These are phyloP conservation scores for Rhopalosiphum padi DNA, from an alignment of 1,140 invertebrate genomes.

Conservation along the genomic window DNA sequence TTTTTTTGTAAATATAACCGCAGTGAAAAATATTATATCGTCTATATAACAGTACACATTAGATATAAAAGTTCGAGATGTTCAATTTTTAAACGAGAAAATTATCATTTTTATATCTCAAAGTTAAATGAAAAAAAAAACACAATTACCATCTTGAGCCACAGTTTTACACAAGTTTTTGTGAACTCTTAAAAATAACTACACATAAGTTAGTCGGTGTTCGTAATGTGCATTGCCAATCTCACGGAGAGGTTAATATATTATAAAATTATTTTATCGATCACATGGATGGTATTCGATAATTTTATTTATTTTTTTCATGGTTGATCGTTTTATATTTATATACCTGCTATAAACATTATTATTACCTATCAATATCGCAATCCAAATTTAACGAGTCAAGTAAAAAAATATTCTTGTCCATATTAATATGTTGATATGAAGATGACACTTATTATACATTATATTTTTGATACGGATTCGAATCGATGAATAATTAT, in stretches of 20 bases:
- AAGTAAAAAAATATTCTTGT: not conserved
- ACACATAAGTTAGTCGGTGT: not conserved
- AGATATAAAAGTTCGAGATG: not conserved
- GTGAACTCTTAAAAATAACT: constrained; percentile 34
- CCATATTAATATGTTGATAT: not conserved
- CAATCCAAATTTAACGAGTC: not conserved
- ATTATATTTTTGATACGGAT: not conserved
- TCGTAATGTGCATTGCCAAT: not conserved
- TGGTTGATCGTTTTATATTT: not conserved
- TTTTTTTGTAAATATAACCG: not conserved
- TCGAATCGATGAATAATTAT: not conserved
- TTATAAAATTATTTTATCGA: not conserved
- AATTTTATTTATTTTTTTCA: not conserved
- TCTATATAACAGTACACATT: not conserved
- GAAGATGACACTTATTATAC: no score
- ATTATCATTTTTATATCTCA: constrained; percentile 20
- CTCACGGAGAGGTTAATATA: not conserved
- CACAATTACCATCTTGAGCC: not conserved
- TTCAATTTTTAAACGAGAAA: constrained; percentile 14
- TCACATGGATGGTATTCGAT: not conserved
- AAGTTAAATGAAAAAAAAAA: constrained; percentile 38
- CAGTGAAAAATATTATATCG: not conserved
- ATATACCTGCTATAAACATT: not conserved
- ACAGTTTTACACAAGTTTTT: not conserved
- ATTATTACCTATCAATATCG: no score